These are phyloP conservation scores for Oreochromis niloticus DNA, from an alignment of 2,113 vertebrate species.

Conservation along the genomic window DNA sequence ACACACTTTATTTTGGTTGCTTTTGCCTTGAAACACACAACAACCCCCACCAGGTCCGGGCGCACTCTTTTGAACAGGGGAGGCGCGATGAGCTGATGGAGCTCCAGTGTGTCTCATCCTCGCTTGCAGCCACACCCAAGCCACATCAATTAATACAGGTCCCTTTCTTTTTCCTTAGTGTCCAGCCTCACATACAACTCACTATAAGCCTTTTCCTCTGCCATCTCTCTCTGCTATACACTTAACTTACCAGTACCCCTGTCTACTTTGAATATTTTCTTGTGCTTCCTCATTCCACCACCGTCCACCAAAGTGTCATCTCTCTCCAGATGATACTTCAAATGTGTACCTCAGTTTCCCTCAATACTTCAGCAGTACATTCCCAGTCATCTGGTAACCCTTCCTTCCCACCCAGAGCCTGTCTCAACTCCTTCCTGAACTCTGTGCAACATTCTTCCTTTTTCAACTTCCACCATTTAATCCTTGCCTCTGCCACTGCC, in stretches of 20 bases:
- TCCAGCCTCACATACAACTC: not conserved
- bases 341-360: not conserved
- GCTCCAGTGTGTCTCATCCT: not conserved
- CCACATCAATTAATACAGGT: not conserved
- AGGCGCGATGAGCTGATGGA: not conserved
- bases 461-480: not conserved
- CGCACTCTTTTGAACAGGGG: not conserved
- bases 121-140: not conserved
- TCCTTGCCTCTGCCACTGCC: not conserved
- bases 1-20: not conserved
- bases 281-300: not conserved
- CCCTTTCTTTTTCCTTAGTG: not conserved
- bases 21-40: not conserved
- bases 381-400: not conserved
- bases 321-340: not conserved
- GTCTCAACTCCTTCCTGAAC: not conserved
- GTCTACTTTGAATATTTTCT: not conserved
- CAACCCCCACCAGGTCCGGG: not conserved
- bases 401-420: not conserved
- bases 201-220: not conserved
- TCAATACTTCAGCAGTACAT: not conserved
- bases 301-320: rapidly evolving
- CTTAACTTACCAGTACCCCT: not conserved
- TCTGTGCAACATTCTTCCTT: not conserved
- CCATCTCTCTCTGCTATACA: not conserved